Conservation (phyloP, 2,888 invertebrate species). For the Metellina segmentata region DNA sequence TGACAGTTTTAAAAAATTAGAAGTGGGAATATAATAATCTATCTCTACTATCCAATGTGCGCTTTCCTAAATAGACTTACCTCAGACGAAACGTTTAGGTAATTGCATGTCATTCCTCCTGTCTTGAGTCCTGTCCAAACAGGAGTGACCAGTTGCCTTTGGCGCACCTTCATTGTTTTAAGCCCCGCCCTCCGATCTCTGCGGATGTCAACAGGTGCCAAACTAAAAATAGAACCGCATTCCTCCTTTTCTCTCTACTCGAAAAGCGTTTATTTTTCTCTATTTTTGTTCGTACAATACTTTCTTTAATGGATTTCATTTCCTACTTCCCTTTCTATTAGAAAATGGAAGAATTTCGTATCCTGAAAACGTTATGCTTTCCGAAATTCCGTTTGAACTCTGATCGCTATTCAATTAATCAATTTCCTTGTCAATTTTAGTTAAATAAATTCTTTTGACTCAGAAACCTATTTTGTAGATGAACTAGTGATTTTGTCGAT, state of each 20-base stretch:
- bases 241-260: neutral
- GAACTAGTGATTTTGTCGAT: too few species aligned
- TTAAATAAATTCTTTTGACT: too few species aligned
- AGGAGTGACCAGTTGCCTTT: neutral
- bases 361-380: neutral
- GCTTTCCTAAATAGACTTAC: neutral
- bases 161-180: constrained; percentile 1
- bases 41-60: neutral
- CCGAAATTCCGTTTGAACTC: too few species aligned
- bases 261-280: neutral
- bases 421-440: too few species aligned
- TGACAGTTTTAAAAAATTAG: too few species aligned
- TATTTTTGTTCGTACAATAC: neutral
- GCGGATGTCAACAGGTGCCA: constrained; percentile 12
- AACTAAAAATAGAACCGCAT: neutral
- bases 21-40: too few species aligned
- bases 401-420: too few species aligned
- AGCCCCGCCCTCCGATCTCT: neutral
- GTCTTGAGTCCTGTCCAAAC: neutral
- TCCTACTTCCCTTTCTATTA: neutral
- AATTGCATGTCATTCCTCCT: constrained; percentile 22
- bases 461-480: too few species aligned
- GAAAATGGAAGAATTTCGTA: neutral
- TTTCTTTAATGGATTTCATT: constrained; percentile 6
- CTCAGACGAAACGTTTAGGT: neutral